phyloP scores from a whole-genome alignment of 2,888 invertebrate species.

The Psylliodes chrysocephalus region DNA sequence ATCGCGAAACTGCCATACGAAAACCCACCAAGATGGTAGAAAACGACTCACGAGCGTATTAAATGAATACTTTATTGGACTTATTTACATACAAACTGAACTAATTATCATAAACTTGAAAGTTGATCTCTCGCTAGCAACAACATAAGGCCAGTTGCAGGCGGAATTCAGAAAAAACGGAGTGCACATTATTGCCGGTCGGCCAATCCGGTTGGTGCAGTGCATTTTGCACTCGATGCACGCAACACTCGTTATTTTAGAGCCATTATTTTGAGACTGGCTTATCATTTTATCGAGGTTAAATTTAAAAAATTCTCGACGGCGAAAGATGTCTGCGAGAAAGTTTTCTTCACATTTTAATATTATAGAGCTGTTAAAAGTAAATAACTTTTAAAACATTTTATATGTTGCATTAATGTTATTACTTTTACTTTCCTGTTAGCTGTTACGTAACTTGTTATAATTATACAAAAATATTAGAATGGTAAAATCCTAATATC shows the following conservation, averaged over 20 bases:
- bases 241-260: slow-evolving; percentile 40
- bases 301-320: slow-evolving; percentile 16
- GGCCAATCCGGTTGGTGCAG: slow-evolving; percentile 48
- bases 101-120: slow-evolving; percentile 55
- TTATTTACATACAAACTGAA: slow-evolving; percentile 50
- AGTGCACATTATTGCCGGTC: slow-evolving; percentile 37
- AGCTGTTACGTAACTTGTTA: too few species aligned
- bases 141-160: slow-evolving; percentile 37
- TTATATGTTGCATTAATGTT: too few species aligned
- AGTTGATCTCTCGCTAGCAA: slow-evolving; percentile 38
- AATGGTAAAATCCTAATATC: too few species aligned
- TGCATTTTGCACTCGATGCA: slow-evolving; percentile 42
- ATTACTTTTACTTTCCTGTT: too few species aligned
- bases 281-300: slow-evolving; percentile 30
- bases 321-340: neutral
- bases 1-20: slow-evolving; percentile 29
- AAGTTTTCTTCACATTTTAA: neutral
- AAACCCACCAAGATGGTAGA: slow-evolving; percentile 39
- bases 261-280: slow-evolving; percentile 36
- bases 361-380: too few species aligned
- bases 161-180: slow-evolving; percentile 47
- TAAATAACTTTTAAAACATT: too few species aligned
- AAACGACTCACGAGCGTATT: slow-evolving; percentile 39
- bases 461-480: too few species aligned
- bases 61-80: slow-evolving; percentile 54